Percentiles rank a stretch among this genome's conserved stretches.
Conservation (phyloP, 2,113 vertebrate species). For the Hippocampus guttulatus region DNA sequence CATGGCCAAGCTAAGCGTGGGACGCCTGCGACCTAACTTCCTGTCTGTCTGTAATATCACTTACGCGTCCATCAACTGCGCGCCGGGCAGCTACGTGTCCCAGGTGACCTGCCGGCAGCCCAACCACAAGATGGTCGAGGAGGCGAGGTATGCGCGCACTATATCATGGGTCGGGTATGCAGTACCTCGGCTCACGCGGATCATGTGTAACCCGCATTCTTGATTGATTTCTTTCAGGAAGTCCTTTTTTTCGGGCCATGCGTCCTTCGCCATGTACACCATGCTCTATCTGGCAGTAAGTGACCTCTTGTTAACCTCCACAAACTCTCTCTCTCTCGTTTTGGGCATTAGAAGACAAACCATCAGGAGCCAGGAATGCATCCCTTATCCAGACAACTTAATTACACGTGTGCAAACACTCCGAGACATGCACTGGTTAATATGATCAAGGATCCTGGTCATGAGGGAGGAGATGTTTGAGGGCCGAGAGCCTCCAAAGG, state of each 20-base stretch:
- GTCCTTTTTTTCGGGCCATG: conserved; percentile 78
- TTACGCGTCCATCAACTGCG: conserved; percentile 62
- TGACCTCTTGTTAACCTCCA: conserved; percentile 21
- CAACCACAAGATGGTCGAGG: conserved; percentile 49
- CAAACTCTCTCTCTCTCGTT: conserved; percentile 26
- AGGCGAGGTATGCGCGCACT: conserved; percentile 59
- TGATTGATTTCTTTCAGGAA: conserved; percentile 70
- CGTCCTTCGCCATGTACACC: conserved; percentile 78
- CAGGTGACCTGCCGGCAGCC: conserved; percentile 49
- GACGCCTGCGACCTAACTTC: conserved; percentile 75
- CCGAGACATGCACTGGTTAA: conserved; percentile 34
- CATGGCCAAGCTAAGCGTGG: conserved; percentile 75
- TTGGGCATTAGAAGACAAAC: conserved; percentile 6
- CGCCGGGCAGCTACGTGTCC: conserved; percentile 53
- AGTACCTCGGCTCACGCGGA: not conserved
- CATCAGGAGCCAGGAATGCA: conserved; percentile 18
- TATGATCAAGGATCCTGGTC: conserved; percentile 46
- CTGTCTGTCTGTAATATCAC: conserved; percentile 70
- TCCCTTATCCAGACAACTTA: conserved; percentile 31
- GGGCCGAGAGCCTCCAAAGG: conserved; percentile 60
- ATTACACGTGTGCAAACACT: conserved; percentile 49
- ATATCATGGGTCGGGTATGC: conserved; percentile 11
- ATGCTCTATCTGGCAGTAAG: conserved; percentile 79
- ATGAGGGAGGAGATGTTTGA: conserved; percentile 53
- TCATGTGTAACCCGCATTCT: conserved; percentile 34